These are phyloP conservation scores for Philereme vetulata DNA, from an alignment of 2,888 invertebrate genomes.

Conservation along the genomic window DNA sequence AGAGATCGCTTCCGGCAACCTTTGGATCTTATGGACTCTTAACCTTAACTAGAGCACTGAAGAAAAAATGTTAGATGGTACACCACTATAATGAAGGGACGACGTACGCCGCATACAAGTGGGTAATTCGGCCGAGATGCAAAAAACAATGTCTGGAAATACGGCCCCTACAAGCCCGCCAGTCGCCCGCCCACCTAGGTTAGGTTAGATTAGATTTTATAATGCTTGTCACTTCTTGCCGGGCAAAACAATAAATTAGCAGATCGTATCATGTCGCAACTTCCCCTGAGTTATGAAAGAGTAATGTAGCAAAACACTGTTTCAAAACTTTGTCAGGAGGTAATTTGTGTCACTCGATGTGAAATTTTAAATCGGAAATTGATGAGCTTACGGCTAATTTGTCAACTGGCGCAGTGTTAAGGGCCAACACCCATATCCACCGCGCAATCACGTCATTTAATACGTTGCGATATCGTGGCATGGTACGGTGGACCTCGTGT, in stretches of 20 bases:
- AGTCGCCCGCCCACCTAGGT: slow-evolving; percentile 83
- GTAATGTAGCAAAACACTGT: slow-evolving; percentile 1
- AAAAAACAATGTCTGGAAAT: slow-evolving; percentile 85
- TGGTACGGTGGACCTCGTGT: no score
- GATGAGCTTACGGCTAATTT: slow-evolving; percentile 25
- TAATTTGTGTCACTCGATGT: slow-evolving; percentile 23
- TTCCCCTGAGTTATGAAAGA: slow-evolving; percentile 3
- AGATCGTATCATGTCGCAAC: no score
- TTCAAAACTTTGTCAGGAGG: slow-evolving; percentile 20
- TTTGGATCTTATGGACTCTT: no score
- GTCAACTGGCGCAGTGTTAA: slow-evolving; percentile 17
- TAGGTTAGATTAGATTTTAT: slow-evolving; percentile 85
- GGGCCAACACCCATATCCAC: no score
- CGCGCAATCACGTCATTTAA: no score
- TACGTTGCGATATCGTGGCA: no score
- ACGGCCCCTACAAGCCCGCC: slow-evolving; percentile 83
- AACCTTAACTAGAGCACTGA: no score
- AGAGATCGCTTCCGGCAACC: no score
- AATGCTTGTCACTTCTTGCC: no score
- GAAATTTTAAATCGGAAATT: slow-evolving; percentile 27
- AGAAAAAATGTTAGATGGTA: slow-evolving; percentile 63
- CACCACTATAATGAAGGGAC: slow-evolving; percentile 83
- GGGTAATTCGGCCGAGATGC: slow-evolving; percentile 84
- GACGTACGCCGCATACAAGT: slow-evolving; percentile 84
- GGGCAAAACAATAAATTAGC: no score